Base-by-base conservation (phyloP, 2,113 vertebrate genomes). In the Equus przewalskii region DNA sequence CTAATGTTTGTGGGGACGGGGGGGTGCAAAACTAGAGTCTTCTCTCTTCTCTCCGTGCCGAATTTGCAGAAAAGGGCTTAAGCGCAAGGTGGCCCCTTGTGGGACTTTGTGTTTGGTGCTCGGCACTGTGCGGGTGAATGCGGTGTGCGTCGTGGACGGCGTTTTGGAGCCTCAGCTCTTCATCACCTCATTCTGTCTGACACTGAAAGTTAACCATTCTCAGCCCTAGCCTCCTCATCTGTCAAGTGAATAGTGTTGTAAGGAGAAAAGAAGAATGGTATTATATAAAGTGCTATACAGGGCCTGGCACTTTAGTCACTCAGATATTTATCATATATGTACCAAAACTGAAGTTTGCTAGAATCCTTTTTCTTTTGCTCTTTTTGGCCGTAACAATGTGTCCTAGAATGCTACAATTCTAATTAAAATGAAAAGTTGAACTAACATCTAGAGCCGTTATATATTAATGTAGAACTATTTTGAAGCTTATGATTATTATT, bases 341-440 rank as follows among this genome's bases (percentile, higher is more conserved):
- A 28, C 58, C 21, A n/a, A 60, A 51, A 56, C 46, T 10, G 24
- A 95, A 86, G 22, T 80, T 91, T 56, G 51, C 51, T 79, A 75
- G 30, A 72, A 46, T 78, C 36, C 33, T 6, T 65, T 85, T 44
- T 14, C 22, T 64, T 49, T 70, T 92, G n/a, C 56, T 80, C 10
- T 67, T 62, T 78, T 51, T 64, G 4, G 5, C 33, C 30, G 1
- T 51, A 72, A 72, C 13, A 58, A 6, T 69, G 33, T 87, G 8
- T 78, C 19, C 84, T 80, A 46, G 26, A 86, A 22, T 93, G 36
- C 65, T 96, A 67, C 7, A 62, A 0, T 67, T 93, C 92, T 81
- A 94, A 58, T 92, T 80, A 65, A 56, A 16, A 46, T 51, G 60
- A 91, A 65, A 79, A 82, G 11, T 30, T 94, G 33, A 95, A 67